Conservation (phyloP, 92 coral and sea anemone genomes). For the Diadumene lineata region DNA sequence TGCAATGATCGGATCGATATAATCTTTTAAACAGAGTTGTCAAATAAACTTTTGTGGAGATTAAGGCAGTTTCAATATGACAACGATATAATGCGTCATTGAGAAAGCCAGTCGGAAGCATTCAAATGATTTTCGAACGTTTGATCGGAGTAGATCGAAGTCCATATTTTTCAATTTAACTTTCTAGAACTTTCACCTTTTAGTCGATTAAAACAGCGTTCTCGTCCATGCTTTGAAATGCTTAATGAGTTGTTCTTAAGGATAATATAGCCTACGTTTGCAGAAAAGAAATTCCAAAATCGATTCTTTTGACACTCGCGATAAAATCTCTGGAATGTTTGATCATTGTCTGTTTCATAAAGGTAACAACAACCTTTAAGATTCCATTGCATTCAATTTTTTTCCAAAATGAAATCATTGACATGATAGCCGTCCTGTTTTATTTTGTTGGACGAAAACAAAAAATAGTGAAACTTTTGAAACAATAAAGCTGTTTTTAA, state of each 20-base stretch:
- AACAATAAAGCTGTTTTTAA: not conserved
- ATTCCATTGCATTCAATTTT: no score
- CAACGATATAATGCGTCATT: constrained; percentile 8
- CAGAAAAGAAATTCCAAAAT: no score
- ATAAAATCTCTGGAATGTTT: not conserved
- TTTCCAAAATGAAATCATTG: no score
- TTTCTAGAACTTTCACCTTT: not conserved
- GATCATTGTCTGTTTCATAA: no score
- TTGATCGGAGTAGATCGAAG: constrained; percentile 12
- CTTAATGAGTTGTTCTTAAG: no score
- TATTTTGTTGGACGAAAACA: no score
- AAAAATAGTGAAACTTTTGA: no score
- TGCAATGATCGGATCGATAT: constrained; percentile 12
- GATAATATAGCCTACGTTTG: no score
- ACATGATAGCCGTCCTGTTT: no score
- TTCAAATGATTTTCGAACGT: constrained; percentile 9
- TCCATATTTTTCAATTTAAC: not conserved
- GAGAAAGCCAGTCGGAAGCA: constrained; percentile 13
- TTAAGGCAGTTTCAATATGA: constrained; percentile 27
- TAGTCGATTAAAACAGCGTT: no score
- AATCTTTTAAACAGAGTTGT: constrained; percentile 28
- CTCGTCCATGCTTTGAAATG: no score
- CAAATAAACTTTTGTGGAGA: constrained; percentile 28
- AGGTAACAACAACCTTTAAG: no score
- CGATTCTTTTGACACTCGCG: not conserved